Base-by-base conservation (phyloP, 2,888 invertebrate species). In the Mantis religiosa region DNA sequence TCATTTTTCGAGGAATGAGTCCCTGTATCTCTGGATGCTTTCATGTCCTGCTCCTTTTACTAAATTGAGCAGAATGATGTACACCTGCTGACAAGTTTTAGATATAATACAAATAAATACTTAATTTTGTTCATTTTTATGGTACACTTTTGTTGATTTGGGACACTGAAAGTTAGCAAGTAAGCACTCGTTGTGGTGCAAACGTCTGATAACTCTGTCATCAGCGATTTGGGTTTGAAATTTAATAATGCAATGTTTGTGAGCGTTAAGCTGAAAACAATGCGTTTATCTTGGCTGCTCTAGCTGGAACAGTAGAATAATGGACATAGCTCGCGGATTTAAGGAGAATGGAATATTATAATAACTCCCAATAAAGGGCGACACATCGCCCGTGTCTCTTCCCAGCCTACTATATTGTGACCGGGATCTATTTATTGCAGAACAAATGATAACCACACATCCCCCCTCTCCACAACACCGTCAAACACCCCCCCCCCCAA, bases 401-500 rank as follows among this genome's bases (percentile, higher is more conserved):
- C 30, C 28, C 82, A n/a, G 9, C 47, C 82, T 71, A 71, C 54
- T 34, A 34, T 30, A 87, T 82, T 82, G 87, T 34, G 82, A 34
- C 25, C 34, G 28, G 82, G 27, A 82, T 87, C 87, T 87, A 82
- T 87, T 87, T 87, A 87, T 87, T 87, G 82, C 30, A 71, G 87
- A 82, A 82, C 87, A 87, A 87, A 87, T 87, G 87, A 87, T 87
- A 87, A 87, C 87, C 82, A 82, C 82, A 82, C 87, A 87, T 81
- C n/a, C 87, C 82, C 87, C 84, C 34, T 71, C 81, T 25, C 81
- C 54, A 71, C 54, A 71, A 71, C 54, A 71, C 54, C 27, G 25
- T 81, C 86, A 86, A 20, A 28, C 85, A 47, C 30, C 54, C 28
- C 41, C 41, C 7, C 28, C 85, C 84, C 20, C 81, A 54, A 81